Evolutionary conservation across 1,140 invertebrate species (phyloP).

Genomic region (Vollenhovia emeryi): DNA sequence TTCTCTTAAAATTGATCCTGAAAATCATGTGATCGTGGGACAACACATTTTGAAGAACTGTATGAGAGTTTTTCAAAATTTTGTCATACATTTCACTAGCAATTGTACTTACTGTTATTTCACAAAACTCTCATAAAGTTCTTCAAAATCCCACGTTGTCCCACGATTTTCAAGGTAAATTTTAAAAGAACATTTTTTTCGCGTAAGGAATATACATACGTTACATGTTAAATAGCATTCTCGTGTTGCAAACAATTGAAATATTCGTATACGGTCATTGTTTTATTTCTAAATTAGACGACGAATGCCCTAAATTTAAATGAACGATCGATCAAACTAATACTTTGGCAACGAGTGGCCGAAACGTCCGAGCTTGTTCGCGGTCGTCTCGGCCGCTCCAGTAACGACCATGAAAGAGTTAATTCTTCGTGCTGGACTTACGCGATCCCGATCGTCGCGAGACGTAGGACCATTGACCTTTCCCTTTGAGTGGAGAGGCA

Average conservation of each 20-base stretch:
- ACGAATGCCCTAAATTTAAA: background rate
- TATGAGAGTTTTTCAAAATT: too few relatives aligned
- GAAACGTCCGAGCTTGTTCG: background rate
- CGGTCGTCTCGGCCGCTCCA: conserved; percentile 28
- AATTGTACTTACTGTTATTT: too few relatives aligned
- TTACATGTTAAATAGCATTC: background rate
- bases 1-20: too few relatives aligned
- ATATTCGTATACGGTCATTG: background rate
- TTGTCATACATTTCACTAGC: too few relatives aligned
- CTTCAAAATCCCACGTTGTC: too few relatives aligned
- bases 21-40: too few relatives aligned
- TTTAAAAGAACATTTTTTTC: too few relatives aligned
- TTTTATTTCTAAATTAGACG: background rate
- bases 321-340: conserved; percentile 37
- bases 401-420: conserved; percentile 70
- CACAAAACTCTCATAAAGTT: too few relatives aligned
- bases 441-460: conserved; percentile 68
- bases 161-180: too few relatives aligned
- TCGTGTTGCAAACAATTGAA: background rate
- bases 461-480: conserved; percentile 70
- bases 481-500: conserved; percentile 32
- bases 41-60: too few relatives aligned
- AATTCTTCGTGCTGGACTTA: conserved; percentile 64
- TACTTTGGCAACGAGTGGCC: conserved; percentile 51
- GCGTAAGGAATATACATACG: too few relatives aligned